A percentile compares a stretch with the other conserved stretches of the same genome.
Conservation (phyloP, 2,888 invertebrate species). For the Orthonychiurus folsomi region DNA sequence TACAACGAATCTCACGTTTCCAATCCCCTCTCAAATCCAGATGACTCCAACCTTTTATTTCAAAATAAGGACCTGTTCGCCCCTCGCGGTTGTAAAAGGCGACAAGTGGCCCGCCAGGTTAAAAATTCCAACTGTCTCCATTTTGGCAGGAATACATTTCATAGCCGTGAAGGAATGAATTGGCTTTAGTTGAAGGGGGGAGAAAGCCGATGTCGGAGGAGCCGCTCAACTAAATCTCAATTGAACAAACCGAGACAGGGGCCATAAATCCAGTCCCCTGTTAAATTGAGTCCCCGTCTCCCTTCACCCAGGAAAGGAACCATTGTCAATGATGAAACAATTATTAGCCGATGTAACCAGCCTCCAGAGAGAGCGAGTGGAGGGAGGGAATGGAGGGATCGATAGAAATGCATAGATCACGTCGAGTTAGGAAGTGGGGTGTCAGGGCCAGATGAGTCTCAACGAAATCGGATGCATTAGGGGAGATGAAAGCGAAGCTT, state of each 20-base stretch:
- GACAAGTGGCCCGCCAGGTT: neutral
- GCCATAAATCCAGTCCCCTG: neutral
- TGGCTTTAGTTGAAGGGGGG: no score
- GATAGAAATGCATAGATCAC: neutral
- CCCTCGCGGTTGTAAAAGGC: neutral
- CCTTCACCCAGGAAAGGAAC: neutral
- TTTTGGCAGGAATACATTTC: neutral
- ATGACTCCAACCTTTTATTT: neutral
- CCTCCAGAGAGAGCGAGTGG: no score
- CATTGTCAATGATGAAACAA: neutral
- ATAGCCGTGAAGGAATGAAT: neutral
- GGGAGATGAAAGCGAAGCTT: neutral
- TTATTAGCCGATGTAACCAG: neutral
- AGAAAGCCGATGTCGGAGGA: neutral
- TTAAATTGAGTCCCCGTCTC: neutral
- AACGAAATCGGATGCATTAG: neutral
- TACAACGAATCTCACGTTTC: no score
- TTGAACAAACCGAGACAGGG: neutral
- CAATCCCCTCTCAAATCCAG: no score
- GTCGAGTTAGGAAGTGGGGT: neutral
- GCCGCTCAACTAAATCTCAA: neutral
- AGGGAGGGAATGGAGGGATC: no score
- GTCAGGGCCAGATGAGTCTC: neutral
- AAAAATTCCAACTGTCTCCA: neutral
- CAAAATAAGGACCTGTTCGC: neutral